phyloP scores from a whole-genome alignment of 2,888 invertebrate genomes.

The Mythimna ferrago region DNA sequence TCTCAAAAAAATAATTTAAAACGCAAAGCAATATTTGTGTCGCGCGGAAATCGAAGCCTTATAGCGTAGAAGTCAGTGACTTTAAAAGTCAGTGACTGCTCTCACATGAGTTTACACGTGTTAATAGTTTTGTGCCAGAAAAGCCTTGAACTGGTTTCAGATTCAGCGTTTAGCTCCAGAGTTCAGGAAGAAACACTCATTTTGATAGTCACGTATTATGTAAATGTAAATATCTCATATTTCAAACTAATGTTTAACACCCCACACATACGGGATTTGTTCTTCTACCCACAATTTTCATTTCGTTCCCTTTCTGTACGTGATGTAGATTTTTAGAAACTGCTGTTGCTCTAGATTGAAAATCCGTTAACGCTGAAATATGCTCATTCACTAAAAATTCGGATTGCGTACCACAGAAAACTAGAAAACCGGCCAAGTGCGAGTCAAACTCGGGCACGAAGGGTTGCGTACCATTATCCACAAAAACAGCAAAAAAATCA shows the following conservation, averaged over 20 bases:
- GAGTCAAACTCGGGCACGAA: too few species aligned
- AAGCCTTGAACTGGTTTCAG: neutral
- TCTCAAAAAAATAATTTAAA: too few species aligned
- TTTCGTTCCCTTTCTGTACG: slow-evolving; percentile 14
- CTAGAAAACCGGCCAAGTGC: neutral
- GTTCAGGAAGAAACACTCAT: slow-evolving; percentile 17
- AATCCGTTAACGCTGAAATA: slow-evolving; percentile 32
- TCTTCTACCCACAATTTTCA: slow-evolving; percentile 31
- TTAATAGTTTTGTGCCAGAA: neutral
- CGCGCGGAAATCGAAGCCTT: neutral
- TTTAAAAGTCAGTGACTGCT: neutral
- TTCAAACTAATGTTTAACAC: slow-evolving; percentile 43
- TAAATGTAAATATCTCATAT: slow-evolving; percentile 47
- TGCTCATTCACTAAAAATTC: slow-evolving; percentile 36
- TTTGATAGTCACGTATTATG: slow-evolving; percentile 41
- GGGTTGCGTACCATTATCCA: too few species aligned
- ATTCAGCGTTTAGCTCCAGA: slow-evolving; percentile 27
- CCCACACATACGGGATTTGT: slow-evolving; percentile 26
- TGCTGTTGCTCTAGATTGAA: slow-evolving; percentile 20
- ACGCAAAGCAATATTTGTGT: too few species aligned
- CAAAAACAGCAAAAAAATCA: too few species aligned
- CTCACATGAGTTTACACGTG: neutral
- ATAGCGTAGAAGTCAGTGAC: neutral
- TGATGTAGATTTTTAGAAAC: slow-evolving; percentile 28
- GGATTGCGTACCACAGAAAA: slow-evolving; percentile 19